Evolutionary conservation across 2,113 vertebrate species (phyloP).

Genomic region (Hydrochoerus hydrochaeris): DNA sequence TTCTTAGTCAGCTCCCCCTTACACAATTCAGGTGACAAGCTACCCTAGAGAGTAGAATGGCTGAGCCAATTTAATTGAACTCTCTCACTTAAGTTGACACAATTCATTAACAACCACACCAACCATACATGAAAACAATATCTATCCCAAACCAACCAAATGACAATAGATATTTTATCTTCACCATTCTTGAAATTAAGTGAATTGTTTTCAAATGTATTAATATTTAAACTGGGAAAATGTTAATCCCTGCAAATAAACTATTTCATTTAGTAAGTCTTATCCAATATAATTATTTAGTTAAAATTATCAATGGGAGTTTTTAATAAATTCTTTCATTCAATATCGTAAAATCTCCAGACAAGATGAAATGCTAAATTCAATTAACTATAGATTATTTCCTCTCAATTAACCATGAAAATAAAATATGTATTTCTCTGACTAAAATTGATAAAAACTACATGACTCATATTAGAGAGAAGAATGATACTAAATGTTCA

Average conservation of each 20-base stretch:
- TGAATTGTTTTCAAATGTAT: neutral
- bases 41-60: too few species aligned
- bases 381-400: constrained; percentile 28
- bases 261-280: neutral
- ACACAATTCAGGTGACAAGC: too few species aligned
- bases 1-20: too few species aligned
- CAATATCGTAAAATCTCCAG: neutral
- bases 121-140: neutral
- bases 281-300: neutral
- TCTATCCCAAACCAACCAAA: neutral
- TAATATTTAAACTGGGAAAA: constrained; percentile 5
- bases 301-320: neutral
- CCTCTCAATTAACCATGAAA: constrained; percentile 13
- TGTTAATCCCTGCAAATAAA: neutral
- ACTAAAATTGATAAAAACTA: constrained; percentile 14
- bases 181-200: neutral
- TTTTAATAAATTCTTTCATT: constrained; percentile 21
- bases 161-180: neutral
- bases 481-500: constrained; percentile 1
- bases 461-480: neutral
- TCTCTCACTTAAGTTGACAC: too few species aligned
- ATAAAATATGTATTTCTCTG: neutral
- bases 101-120: too few species aligned
- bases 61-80: too few species aligned
- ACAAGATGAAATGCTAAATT: constrained; percentile 22